Evolutionary conservation across 2,888 invertebrate species (phyloP).

Genomic region (Trichogramma dendrolimi): DNA sequence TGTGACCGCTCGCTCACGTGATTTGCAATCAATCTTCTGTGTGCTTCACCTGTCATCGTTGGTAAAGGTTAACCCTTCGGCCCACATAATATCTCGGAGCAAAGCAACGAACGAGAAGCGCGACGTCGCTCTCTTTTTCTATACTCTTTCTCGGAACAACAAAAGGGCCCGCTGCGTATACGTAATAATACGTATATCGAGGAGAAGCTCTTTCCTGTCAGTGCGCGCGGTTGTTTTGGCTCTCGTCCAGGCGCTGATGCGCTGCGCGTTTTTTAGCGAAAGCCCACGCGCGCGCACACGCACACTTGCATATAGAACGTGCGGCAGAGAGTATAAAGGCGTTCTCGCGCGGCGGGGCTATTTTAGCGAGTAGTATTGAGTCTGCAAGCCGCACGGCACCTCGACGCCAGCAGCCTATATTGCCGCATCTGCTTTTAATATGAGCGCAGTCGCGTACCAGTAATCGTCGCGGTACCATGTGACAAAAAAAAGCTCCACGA

Average conservation of each 20-base stretch:
- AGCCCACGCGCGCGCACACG: neutral
- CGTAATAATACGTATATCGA: too few relatives aligned
- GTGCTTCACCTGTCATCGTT: too few relatives aligned
- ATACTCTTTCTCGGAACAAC: conserved; percentile 17
- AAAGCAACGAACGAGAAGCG: too few relatives aligned
- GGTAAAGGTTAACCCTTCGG: too few relatives aligned
- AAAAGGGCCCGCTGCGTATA: neutral
- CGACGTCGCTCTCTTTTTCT: neutral
- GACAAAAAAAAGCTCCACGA: neutral
- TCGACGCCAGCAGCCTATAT: neutral
- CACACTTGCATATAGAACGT: neutral
- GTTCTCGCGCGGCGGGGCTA: conserved; percentile 8
- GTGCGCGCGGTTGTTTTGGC: conserved; percentile 1
- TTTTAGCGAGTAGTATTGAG: conserved; percentile 14
- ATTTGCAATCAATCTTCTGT: too few relatives aligned
- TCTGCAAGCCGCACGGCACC: neutral
- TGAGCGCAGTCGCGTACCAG: conserved; percentile 23
- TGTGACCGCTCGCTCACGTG: too few relatives aligned
- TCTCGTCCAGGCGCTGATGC: neutral
- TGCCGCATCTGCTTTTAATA: neutral
- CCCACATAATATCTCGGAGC: too few relatives aligned
- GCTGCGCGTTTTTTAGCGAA: neutral
- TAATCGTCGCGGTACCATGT: conserved; percentile 15
- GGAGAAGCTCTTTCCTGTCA: too few relatives aligned
- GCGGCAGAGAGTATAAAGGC: neutral